Evolutionary conservation across 2,888 invertebrate genomes (phyloP).

Genomic region (Mythimna impura): DNA sequence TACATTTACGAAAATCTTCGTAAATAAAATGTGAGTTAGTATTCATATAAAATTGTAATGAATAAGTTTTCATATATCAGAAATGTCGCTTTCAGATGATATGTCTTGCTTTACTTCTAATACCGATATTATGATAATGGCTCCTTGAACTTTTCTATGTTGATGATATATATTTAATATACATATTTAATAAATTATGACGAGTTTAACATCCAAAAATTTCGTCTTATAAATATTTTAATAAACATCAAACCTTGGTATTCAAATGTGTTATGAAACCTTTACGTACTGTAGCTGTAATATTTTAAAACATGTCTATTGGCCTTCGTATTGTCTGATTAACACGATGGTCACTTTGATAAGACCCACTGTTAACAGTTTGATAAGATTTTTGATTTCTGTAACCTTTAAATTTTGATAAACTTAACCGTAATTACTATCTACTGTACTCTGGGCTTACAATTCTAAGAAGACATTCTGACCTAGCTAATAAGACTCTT

Average conservation of each 20-base stretch:
- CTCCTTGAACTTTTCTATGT: constrained; percentile 73
- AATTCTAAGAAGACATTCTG: constrained; percentile 40
- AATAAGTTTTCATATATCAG: not conserved
- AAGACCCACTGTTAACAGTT: constrained; percentile 64
- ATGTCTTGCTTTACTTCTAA: constrained; percentile 15
- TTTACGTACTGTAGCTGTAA: constrained; percentile 52
- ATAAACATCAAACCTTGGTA: constrained; percentile 72
- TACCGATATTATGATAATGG: constrained; percentile 52
- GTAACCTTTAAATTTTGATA: constrained; percentile 63
- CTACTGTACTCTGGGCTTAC: constrained; percentile 23
- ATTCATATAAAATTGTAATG: not conserved
- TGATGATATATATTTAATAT: constrained; percentile 64
- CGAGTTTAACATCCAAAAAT: constrained; percentile 59
- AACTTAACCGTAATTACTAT: constrained; percentile 45
- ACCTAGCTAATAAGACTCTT: constrained; percentile 31
- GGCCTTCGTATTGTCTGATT: constrained; percentile 73
- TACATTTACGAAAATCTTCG: not conserved
- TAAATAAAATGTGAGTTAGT: not conserved
- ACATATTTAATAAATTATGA: constrained; percentile 67
- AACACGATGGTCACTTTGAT: constrained; percentile 69
- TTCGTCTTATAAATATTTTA: constrained; percentile 68
- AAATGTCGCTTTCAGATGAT: constrained; percentile 2
- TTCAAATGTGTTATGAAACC: constrained; percentile 71
- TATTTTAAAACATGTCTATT: constrained; percentile 61
- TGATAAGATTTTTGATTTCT: constrained; percentile 73